Evolutionary conservation across 2,888 invertebrate species (phyloP).

Genomic region (Apamea anceps): DNA sequence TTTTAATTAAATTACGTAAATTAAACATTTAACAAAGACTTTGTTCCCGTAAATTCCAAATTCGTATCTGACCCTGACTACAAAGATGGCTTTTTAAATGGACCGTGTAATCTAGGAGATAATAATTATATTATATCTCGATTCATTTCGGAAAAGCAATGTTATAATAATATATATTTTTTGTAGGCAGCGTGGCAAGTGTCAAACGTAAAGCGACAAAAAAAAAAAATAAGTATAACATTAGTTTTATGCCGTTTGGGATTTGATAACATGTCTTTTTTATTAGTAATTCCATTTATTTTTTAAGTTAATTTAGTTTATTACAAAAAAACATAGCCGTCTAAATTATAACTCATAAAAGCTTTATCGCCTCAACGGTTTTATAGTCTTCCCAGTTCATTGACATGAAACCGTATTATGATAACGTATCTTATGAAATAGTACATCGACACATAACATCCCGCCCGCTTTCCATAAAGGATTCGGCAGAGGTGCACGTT

Average conservation of each 20-base stretch:
- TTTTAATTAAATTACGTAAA: slow-evolving; percentile 45
- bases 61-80: slow-evolving; percentile 44
- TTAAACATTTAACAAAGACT: slow-evolving; percentile 51
- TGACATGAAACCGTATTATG: not conserved
- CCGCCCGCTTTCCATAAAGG: too few species aligned
- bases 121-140: slow-evolving; percentile 65
- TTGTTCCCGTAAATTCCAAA: slow-evolving; percentile 30
- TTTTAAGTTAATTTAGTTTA: not conserved
- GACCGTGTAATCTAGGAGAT: slow-evolving; percentile 63
- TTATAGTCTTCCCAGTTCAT: not conserved
- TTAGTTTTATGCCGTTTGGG: not conserved
- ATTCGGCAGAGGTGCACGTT: too few species aligned
- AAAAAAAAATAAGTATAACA: not conserved
- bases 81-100: slow-evolving; percentile 62
- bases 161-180: slow-evolving; percentile 56
- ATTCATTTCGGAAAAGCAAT: slow-evolving; percentile 62
- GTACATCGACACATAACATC: too few species aligned
- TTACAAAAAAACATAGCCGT: not conserved
- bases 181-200: slow-evolving; percentile 16
- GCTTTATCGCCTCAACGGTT: not conserved
- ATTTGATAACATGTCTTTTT: not conserved
- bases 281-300: not conserved
- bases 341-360: not conserved
- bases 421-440: not conserved
- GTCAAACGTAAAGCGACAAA: not conserved